These are phyloP conservation scores for Nerophis ophidion DNA, from an alignment of 2,113 vertebrate genomes.

Conservation along the genomic window DNA sequence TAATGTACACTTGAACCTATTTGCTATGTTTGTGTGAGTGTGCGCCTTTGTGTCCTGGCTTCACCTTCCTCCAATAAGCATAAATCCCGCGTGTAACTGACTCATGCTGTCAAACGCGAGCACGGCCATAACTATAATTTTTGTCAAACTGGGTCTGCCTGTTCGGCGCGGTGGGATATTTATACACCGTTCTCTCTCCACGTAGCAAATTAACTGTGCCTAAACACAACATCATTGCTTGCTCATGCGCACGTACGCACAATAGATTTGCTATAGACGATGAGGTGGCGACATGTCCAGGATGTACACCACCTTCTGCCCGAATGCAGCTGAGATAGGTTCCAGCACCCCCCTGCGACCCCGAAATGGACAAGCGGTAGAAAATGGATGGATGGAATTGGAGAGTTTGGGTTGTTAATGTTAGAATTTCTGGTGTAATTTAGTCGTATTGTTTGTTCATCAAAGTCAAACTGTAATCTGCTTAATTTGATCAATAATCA, in stretches of 20 bases:
- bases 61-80: constrained; percentile 36
- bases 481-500: no score
- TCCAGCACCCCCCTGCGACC: no score
- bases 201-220: constrained; percentile 32
- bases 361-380: no score
- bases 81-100: constrained; percentile 41
- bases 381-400: no score
- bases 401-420: no score
- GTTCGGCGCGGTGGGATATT: constrained; percentile 41
- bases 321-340: no score
- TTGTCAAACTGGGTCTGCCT: constrained; percentile 41
- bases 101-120: constrained; percentile 18
- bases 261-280: neutral
- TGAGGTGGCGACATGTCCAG: no score
- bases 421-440: no score
- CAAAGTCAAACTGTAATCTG: no score
- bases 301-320: no score
- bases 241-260: neutral
- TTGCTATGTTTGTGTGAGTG: constrained; percentile 16
- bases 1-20: constrained; percentile 29
- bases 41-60: constrained; percentile 25
- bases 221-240: constrained; percentile 8
- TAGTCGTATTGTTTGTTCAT: no score
- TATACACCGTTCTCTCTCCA: constrained; percentile 27
- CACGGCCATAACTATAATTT: constrained; percentile 46